Base-by-base conservation (phyloP, 92 coral and sea anemone species). In the Zoanthus solanderi region DNA sequence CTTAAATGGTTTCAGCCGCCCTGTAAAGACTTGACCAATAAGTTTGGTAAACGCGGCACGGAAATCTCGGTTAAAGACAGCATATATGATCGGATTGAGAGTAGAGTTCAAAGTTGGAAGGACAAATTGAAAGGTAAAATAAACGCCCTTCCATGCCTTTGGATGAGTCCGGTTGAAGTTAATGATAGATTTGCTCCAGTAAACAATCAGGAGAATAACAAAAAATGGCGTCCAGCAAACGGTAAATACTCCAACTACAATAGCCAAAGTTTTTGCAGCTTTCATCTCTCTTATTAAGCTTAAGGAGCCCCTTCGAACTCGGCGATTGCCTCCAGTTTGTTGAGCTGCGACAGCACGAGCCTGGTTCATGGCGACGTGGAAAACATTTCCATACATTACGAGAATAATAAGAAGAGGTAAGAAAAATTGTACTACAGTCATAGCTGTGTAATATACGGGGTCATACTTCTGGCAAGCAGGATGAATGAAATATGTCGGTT, bases 291-390 rank as follows among this genome's bases (percentile, higher is more conserved):
- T 87, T 1, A 94, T 91, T 68, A 94, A 71, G 65, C 90, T 95
- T 3, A 95, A 91, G 1, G 95, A 93, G 10, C 94, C 89, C 31
- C 98, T 90, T 16, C 90, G 91, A 46, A 90, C 79, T 34, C 72
- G 67, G 0, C 88, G 80, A 72, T 85, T 81, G 31, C 88, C 73
- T 10, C 83, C 68, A 60, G 91, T 92, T 53, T 95, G 94, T 37
- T 93, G 88, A 2, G 99, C 92, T 12, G 98, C 98, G n/a, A 96
- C 94, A 1, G 99, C 98, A 66, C 91, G 92, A 0, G 99, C 98
- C 63, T 96, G 99, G 46, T 91, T 92, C 77, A 93, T 85, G 29
- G 99, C 99, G 66, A 96, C 98, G 2, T 87, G 90, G 74, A 95
- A 95, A 31, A 96, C 99, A 7, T 75, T 50, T 2, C 94, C 94